Evolutionary conservation across 2,797 vertebrate genomes (phyloP).

Genomic region (Urocyon cinereoargenteus): DNA sequence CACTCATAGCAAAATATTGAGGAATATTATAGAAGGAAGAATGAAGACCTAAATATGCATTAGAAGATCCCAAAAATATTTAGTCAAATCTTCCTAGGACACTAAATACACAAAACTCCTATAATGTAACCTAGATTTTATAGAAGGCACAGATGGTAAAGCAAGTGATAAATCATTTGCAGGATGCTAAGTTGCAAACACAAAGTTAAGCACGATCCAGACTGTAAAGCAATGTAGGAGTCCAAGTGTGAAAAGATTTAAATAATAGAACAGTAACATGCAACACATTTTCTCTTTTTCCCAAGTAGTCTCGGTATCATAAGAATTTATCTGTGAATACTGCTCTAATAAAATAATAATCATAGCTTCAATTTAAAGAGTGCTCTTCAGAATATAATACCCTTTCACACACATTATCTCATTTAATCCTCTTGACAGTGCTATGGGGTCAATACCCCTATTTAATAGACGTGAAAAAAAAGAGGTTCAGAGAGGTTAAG

Average conservation of each 20-base stretch:
- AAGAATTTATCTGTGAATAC: neutral
- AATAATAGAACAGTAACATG: constrained; percentile 56
- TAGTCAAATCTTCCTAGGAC: constrained; percentile 18
- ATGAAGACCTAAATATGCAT: neutral
- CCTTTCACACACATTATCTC: neutral
- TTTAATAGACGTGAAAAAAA: neutral
- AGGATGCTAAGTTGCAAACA: constrained; percentile 69
- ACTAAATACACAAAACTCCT: constrained; percentile 47
- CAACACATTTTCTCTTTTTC: neutral
- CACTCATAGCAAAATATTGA: constrained; percentile 14
- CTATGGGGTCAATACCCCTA: neutral
- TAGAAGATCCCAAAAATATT: constrained; percentile 45
- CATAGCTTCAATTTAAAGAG: neutral
- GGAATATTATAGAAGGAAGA: constrained; percentile 27
- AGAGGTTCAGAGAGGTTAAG: neutral
- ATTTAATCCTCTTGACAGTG: constrained; percentile 43
- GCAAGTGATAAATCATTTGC: constrained; percentile 60
- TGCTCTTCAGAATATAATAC: neutral
- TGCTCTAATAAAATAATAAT: constrained; percentile 9
- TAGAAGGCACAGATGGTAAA: constrained; percentile 65
- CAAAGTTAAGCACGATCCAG: constrained; percentile 66
- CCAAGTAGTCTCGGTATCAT: neutral
- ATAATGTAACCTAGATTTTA: constrained; percentile 63
- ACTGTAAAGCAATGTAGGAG: constrained; percentile 51
- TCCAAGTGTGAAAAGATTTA: constrained; percentile 64